A percentile compares a stretch with the other conserved stretches of the same genome.
phyloP scores from a whole-genome alignment of 2,113 vertebrate species.

The Orycteropus afer region DNA sequence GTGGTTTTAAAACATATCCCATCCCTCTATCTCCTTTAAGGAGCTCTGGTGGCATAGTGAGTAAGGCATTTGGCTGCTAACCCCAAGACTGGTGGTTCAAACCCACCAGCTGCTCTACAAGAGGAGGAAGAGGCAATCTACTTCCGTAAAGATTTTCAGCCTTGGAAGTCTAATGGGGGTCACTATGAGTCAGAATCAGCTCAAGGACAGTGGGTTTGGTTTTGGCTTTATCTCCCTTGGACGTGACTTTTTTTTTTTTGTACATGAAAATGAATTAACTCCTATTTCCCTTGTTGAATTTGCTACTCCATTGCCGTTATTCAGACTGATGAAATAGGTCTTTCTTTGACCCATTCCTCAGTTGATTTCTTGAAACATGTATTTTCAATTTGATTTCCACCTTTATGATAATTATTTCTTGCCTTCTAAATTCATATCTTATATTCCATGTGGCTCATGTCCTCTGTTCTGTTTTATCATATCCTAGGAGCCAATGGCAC shows the following conservation, averaged over 20 bases:
- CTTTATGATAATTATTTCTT: background rate
- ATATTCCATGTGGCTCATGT: background rate
- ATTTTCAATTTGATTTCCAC: background rate
- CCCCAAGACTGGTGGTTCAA: too few species aligned
- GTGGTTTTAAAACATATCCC: background rate
- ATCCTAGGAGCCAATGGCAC: background rate
- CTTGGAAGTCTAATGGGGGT: too few species aligned
- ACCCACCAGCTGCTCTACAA: too few species aligned
- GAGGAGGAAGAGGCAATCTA: too few species aligned
- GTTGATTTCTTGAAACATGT: background rate
- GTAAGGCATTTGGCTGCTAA: too few species aligned
- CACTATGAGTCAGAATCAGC: too few species aligned
- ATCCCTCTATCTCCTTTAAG: background rate
- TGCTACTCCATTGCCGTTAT: background rate
- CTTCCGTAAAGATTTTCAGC: too few species aligned
- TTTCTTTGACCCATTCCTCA: background rate
- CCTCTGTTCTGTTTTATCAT: conserved; percentile 11
- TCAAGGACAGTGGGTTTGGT: too few species aligned
- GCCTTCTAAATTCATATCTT: background rate
- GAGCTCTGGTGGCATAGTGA: too few species aligned
- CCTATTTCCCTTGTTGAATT: background rate
- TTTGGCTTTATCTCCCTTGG: background rate
- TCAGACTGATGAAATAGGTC: background rate
- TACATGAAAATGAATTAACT: background rate
- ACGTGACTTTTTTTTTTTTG: background rate